Evolutionary conservation across 2,797 vertebrate genomes (phyloP), one percentile per base, ranked within the genome.

Genomic region (Aldrovandia affinis): DNA sequence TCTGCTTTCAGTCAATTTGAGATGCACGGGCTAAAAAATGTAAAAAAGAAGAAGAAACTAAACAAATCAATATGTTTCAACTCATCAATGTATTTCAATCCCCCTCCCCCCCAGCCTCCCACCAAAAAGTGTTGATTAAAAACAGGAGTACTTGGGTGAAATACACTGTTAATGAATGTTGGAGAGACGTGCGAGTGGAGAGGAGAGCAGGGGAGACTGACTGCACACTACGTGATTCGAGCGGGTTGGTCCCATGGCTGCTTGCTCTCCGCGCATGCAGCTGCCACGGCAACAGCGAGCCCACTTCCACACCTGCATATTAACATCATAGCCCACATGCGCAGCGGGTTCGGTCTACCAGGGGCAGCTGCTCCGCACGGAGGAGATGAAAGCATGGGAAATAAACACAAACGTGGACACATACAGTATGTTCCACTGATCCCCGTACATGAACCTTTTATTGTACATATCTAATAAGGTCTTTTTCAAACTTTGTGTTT

Each of bases 281-380:
- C 55, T 81, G 52, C 33, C 33, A 81, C 52, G 79, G 79, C 30
- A 81, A 81, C 33, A 36, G 20, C 33, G 15, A 6, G 50, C 78
- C 78, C 44, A 57, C 55, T 20, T 39, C 54, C 55, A 55, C 33
- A 39, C 79, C 52, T 55, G 55, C 52, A 81, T 39, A 81, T 80
- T 14, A 81, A 81, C 36, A 39, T 39, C 30, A 75, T 4, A 33
- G 9, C 36, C 68, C 39, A 15, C 39, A 20, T 3, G n/a, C 25
- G 39, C 9, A 1, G 9, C 25, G 9, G 22, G 22, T 1, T 39
- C 42, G 8, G 6, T 47, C 22, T 39, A 25, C 73, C 7, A 77
- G 73, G 5, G 14, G 42, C 42, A 3, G 39, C 36, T 0, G 39
- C 33, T 39, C 39, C 18, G 39, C 68, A 36, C 6, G 7, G 39